Conservation (phyloP, 2,888 invertebrate genomes). For the Bugula neritina region DNA sequence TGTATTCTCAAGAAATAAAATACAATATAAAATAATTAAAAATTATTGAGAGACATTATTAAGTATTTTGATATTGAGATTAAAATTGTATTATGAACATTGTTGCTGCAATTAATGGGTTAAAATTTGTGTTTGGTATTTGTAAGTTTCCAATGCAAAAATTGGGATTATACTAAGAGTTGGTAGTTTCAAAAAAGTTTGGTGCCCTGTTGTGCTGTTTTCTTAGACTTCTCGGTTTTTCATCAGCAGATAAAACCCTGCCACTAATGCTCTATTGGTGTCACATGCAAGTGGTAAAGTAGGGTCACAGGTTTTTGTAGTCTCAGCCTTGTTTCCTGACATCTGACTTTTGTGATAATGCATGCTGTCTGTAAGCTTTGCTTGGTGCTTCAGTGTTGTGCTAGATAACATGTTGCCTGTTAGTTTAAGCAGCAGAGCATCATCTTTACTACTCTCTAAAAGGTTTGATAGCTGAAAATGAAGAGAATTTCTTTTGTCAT, state of each 20-base stretch:
- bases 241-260: neutral
- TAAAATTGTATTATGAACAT: no score
- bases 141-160: no score
- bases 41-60: no score
- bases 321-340: neutral
- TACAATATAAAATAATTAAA: no score
- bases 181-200: no score
- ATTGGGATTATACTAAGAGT: no score
- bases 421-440: neutral
- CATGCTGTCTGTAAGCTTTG: neutral
- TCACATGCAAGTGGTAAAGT: neutral
- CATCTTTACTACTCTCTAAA: neutral
- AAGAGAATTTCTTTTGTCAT: neutral
- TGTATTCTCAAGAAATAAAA: no score
- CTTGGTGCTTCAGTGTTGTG: neutral
- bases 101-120: no score
- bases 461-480: neutral
- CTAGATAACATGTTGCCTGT: neutral
- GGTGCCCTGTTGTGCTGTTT: no score
- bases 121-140: no score
- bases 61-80: no score
- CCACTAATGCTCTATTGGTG: neutral
- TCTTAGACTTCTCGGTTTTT: no score
- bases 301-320: neutral
- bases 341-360: neutral